These are phyloP conservation scores for Corythaixoides concolor DNA, from an alignment of 2,113 vertebrate genomes.

Conservation along the genomic window DNA sequence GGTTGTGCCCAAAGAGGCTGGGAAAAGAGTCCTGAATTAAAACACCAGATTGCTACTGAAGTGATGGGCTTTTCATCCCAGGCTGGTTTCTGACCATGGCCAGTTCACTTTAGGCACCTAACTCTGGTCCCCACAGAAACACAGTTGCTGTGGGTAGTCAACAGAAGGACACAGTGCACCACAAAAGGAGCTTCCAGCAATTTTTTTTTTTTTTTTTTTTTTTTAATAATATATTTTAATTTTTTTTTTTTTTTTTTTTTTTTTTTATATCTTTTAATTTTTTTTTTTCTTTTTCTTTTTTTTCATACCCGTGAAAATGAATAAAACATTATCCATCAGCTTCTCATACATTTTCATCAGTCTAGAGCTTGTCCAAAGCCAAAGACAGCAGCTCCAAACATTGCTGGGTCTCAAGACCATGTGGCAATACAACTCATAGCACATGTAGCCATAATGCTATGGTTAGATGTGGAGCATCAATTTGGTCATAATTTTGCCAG, in stretches of 20 bases:
- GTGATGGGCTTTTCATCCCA: neutral
- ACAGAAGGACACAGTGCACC: neutral
- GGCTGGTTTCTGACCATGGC: neutral
- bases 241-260: no score
- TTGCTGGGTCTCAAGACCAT: neutral
- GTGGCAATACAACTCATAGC: neutral
- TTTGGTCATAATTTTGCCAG: neutral
- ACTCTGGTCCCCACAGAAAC: neutral
- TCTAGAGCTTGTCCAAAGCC: neutral
- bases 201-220: no score
- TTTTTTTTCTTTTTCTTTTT: no score
- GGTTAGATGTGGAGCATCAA: neutral
- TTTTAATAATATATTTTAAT: no score
- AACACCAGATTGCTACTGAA: neutral
- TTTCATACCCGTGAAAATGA: no score
- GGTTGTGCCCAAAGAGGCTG: neutral
- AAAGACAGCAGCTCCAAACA: neutral
- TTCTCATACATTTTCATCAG: neutral
- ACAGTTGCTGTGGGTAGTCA: neutral
- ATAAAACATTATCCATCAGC: neutral
- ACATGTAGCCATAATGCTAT: fast-evolving
- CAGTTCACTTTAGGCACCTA: neutral
- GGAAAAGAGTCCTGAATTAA: neutral
- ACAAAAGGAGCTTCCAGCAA: neutral
- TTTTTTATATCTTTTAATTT: neutral